Evolutionary conservation across 2,113 vertebrate species (phyloP).

Genomic region (Callipepla squamata): DNA sequence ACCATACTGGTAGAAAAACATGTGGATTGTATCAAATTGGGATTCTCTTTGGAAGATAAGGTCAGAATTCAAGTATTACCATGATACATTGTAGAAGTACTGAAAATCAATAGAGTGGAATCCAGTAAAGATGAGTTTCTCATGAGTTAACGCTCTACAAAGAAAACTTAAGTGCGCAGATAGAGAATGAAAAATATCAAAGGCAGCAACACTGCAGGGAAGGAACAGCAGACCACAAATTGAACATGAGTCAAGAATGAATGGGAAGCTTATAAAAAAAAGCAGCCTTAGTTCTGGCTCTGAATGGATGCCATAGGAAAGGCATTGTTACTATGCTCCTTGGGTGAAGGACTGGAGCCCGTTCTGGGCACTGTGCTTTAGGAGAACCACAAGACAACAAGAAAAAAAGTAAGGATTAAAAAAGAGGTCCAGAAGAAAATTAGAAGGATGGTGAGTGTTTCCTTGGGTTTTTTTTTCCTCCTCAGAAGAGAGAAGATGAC

Average conservation of each 20-base stretch:
- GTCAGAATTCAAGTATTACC: neutral
- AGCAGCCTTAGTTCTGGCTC: neutral
- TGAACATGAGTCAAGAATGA: neutral
- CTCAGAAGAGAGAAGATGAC: neutral
- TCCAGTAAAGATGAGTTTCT: constrained; percentile 14
- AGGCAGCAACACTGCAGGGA: neutral
- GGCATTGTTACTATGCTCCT: neutral
- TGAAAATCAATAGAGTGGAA: constrained; percentile 35
- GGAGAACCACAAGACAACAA: neutral
- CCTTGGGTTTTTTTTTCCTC: neutral
- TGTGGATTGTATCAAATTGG: neutral
- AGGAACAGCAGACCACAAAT: neutral
- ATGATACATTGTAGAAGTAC: neutral
- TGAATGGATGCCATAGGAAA: neutral
- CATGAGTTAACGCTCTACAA: neutral
- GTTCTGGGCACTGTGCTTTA: neutral
- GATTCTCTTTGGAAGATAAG: neutral
- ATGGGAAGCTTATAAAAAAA: neutral
- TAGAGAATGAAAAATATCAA: neutral
- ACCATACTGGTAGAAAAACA: neutral
- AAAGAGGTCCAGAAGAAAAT: neutral
- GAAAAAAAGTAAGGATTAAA: neutral
- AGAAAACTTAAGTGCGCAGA: neutral
- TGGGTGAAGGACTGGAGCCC: neutral
- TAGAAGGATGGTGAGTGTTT: neutral